Percentiles rank a stretch among this genome's conserved stretches.
Evolutionary conservation across 2,113 vertebrate genomes (phyloP).

Genomic region (Xenotilapia caudafasciata): DNA sequence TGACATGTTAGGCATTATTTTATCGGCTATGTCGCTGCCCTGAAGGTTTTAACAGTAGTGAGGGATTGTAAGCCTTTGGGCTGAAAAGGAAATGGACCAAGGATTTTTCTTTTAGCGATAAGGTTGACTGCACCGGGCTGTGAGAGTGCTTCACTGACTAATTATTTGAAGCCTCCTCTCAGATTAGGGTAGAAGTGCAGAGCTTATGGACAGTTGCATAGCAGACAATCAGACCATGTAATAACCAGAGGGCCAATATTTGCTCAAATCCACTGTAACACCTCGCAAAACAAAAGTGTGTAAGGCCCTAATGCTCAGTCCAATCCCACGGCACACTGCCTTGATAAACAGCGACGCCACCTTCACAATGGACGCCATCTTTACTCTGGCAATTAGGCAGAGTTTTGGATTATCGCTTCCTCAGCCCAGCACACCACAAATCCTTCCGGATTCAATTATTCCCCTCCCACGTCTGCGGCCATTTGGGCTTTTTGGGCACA

Average conservation of each 20-base stretch:
- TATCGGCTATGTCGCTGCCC: neutral
- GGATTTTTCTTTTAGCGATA: conserved; percentile 44
- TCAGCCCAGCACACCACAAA: conserved; percentile 50
- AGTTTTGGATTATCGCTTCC: conserved; percentile 56
- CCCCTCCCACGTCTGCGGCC: conserved; percentile 27
- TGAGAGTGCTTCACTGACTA: conserved; percentile 53
- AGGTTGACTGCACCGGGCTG: conserved; percentile 34
- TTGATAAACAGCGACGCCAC: conserved; percentile 43
- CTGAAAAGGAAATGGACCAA: conserved; percentile 38
- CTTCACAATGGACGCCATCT: conserved; percentile 52
- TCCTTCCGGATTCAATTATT: conserved; percentile 62
- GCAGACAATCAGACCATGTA: conserved; percentile 62
- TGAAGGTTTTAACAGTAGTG: conserved; percentile 3
- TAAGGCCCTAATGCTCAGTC: conserved; percentile 42
- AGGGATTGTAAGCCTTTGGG: conserved; percentile 45
- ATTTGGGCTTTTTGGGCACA: conserved; percentile 40
- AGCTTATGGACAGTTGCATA: conserved; percentile 44
- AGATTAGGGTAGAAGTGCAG: conserved; percentile 45
- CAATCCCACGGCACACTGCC: conserved; percentile 52
- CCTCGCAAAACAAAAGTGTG: conserved; percentile 58
- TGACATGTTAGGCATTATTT: conserved; percentile 27
- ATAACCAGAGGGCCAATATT: conserved; percentile 54
- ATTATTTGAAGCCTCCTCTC: conserved; percentile 57
- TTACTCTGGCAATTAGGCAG: conserved; percentile 68
- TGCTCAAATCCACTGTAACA: conserved; percentile 61